phyloP scores from a whole-genome alignment of 2,888 invertebrate species.

The Lydus trimaculatus region DNA sequence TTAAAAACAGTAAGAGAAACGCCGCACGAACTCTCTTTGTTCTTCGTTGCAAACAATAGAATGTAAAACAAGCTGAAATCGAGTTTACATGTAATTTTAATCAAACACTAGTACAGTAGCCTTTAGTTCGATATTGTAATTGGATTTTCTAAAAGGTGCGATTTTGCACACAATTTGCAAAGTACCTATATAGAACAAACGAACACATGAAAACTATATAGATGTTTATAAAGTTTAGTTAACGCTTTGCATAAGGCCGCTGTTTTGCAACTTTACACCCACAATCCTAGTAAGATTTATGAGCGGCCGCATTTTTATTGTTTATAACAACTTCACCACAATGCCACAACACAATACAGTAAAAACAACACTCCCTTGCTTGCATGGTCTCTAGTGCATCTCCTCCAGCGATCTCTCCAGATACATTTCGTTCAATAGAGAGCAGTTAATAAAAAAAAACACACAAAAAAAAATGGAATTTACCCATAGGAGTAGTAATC shows the following conservation, averaged over 20 bases:
- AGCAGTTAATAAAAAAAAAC: background rate
- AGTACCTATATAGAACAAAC: conserved; percentile 29
- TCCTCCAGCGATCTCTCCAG: conserved; percentile 2
- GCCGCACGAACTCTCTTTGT: conserved; percentile 61
- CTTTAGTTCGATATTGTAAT: conserved; percentile 59
- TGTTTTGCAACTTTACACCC: conserved; percentile 55
- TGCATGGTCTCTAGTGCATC: conserved; percentile 2
- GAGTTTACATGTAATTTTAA: conserved; percentile 62
- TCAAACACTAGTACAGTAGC: conserved; percentile 58
- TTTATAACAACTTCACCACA: conserved; percentile 50
- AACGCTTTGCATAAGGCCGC: conserved; percentile 50
- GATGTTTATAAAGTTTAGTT: conserved; percentile 49
- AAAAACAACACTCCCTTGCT: conserved; percentile 7
- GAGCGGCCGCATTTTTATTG: conserved; percentile 50
- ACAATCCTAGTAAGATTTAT: conserved; percentile 45
- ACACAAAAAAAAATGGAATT: background rate
- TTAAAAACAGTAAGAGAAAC: conserved; percentile 54
- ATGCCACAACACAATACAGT: conserved; percentile 21
- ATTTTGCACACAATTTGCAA: conserved; percentile 61
- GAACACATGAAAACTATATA: conserved; percentile 35
- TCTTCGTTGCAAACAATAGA: conserved; percentile 60
- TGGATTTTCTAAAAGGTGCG: conserved; percentile 57
- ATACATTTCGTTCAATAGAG: background rate
- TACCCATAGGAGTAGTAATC: background rate
- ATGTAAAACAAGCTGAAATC: conserved; percentile 61